phyloP scores from a whole-genome alignment of 2,888 invertebrate species.

The Ophioninae sp. region DNA sequence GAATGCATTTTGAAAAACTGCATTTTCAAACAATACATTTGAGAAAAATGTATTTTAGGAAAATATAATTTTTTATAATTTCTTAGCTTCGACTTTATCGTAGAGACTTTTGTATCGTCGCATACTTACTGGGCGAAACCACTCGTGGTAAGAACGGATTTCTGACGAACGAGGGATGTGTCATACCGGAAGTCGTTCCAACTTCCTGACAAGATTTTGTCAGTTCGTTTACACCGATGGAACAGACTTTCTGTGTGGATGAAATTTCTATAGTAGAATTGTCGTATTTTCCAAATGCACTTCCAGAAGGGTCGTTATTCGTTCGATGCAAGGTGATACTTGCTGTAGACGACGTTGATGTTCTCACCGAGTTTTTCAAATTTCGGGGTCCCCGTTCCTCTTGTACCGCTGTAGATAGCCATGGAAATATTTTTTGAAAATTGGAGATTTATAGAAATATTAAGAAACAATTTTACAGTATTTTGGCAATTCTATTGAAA shows the following conservation, averaged over 20 bases:
- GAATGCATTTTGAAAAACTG: too few species aligned
- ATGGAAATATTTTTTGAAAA: neutral
- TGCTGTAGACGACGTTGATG: slow-evolving; percentile 50
- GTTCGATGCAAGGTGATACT: slow-evolving; percentile 52
- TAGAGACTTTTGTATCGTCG: neutral
- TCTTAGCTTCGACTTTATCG: neutral
- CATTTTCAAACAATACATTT: too few species aligned
- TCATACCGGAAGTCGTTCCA: slow-evolving; percentile 47
- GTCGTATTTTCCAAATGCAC: slow-evolving; percentile 38
- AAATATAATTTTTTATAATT: neutral
- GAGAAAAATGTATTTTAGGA: too few species aligned
- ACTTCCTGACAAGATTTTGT: slow-evolving; percentile 55
- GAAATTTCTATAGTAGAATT: slow-evolving; percentile 3
- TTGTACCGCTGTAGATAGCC: slow-evolving; percentile 86
- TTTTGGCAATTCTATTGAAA: neutral
- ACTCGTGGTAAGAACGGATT: slow-evolving; percentile 60
- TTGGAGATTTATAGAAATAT: neutral
- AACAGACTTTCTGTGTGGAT: slow-evolving; percentile 46
- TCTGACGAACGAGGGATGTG: slow-evolving; percentile 57
- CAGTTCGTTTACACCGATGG: slow-evolving; percentile 43
- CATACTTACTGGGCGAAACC: slow-evolving; percentile 65
- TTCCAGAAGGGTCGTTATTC: slow-evolving; percentile 39
- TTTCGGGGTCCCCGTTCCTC: slow-evolving; percentile 91
- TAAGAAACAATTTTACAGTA: neutral
- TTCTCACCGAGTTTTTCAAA: slow-evolving; percentile 71